These are phyloP conservation scores for Colossoma macropomum DNA, from an alignment of 2,113 vertebrate species.

Conservation along the genomic window DNA sequence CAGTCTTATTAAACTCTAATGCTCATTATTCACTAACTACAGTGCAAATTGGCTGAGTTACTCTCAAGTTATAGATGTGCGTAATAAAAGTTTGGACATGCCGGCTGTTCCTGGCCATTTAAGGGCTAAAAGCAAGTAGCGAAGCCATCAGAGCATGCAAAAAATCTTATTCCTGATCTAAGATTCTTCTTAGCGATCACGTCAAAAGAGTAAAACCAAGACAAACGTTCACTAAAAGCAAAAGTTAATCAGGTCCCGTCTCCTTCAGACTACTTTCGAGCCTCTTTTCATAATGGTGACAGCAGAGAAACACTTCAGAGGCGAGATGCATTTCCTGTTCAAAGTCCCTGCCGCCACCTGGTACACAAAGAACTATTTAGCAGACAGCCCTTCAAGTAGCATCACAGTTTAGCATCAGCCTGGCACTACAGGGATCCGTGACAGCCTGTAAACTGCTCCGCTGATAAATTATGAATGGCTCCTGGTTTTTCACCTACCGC, in stretches of 20 bases:
- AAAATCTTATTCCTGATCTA: not conserved
- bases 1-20: too few relatives aligned
- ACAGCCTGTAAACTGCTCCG: slow-evolving; percentile 80
- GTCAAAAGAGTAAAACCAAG: not conserved
- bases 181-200: not conserved
- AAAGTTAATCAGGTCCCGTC: slow-evolving; percentile 50
- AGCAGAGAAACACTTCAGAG: slow-evolving; percentile 67
- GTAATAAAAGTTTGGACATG: too few relatives aligned
- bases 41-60: too few relatives aligned
- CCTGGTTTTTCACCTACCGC: slow-evolving; percentile 84
- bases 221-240: not conserved
- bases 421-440: slow-evolving; percentile 76
- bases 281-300: slow-evolving; percentile 64
- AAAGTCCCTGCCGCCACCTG: slow-evolving; percentile 79
- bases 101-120: too few relatives aligned
- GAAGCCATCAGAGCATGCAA: not conserved
- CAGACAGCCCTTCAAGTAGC: slow-evolving; percentile 81
- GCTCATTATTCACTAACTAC: too few relatives aligned
- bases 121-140: too few relatives aligned
- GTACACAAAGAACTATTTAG: slow-evolving; percentile 84
- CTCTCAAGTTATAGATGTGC: too few relatives aligned
- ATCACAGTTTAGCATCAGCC: slow-evolving; percentile 82
- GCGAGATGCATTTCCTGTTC: slow-evolving; percentile 76
- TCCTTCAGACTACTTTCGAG: slow-evolving; percentile 54
- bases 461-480: slow-evolving; percentile 83